These are phyloP conservation scores for Oryzias melastigma DNA, from an alignment of 2,113 vertebrate genomes.

Conservation along the genomic window DNA sequence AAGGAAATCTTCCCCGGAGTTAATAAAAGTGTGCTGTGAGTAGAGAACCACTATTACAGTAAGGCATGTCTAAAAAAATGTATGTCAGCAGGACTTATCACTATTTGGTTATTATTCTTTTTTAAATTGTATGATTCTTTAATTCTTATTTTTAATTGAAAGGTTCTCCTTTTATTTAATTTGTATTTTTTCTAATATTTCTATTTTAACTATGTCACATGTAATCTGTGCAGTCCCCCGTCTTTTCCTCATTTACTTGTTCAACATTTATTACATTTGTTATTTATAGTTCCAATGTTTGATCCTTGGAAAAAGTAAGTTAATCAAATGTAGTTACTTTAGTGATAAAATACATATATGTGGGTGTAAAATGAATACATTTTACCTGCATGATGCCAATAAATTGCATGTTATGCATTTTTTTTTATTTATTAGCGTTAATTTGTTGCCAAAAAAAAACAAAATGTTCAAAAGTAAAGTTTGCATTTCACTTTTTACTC, in stretches of 20 bases:
- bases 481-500: background rate
- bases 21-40: constrained; percentile 27
- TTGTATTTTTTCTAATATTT: constrained; percentile 3
- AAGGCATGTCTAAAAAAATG: background rate
- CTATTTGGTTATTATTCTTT: constrained; percentile 18
- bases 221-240: background rate
- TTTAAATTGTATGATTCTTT: background rate
- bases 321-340: constrained; percentile 4
- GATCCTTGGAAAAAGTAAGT: constrained; percentile 46
- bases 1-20: constrained; percentile 14
- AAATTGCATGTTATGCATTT: too few species aligned
- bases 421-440: too few species aligned
- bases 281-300: constrained; percentile 19
- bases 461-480: background rate
- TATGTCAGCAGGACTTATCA: constrained; percentile 16
- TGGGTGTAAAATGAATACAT: too few species aligned
- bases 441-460: too few species aligned
- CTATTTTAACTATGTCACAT: constrained; percentile 10
- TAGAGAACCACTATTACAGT: constrained; percentile 9
- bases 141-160: constrained; percentile 1
- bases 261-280: background rate
- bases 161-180: background rate
- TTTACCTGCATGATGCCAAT: too few species aligned
- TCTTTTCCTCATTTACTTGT: constrained; percentile 2
- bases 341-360: background rate